Percentiles rank a stretch among this genome's conserved stretches.
Evolutionary conservation across 2,797 vertebrate species (phyloP).

Genomic region (Syndactyla subalaris): DNA sequence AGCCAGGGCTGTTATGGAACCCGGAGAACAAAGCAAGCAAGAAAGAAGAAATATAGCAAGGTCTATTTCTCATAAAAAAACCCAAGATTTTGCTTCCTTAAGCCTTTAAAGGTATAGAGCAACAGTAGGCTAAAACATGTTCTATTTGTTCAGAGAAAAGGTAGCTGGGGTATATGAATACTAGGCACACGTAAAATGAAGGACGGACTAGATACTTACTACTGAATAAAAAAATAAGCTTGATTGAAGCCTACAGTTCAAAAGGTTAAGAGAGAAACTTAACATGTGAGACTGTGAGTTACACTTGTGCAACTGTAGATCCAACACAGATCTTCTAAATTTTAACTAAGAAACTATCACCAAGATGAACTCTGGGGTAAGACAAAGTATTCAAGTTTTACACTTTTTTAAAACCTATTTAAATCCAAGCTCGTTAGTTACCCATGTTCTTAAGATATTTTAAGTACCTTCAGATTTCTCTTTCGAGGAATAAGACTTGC

Average conservation of each 20-base stretch:
- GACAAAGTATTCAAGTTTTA: neutral
- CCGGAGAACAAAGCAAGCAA: neutral
- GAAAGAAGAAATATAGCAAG: neutral
- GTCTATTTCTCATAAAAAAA: neutral
- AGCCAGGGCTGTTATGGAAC: neutral
- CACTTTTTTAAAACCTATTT: neutral
- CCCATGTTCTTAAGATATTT: neutral
- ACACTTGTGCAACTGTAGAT: neutral
- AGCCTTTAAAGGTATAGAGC: neutral
- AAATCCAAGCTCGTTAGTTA: neutral
- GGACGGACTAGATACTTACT: neutral
- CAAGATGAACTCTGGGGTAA: neutral
- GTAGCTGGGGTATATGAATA: neutral
- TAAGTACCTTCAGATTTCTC: neutral
- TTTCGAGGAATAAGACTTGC: neutral
- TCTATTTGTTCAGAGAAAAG: neutral
- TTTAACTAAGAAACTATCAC: neutral
- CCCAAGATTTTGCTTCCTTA: neutral
- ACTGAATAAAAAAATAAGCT: neutral
- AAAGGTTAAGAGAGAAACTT: neutral
- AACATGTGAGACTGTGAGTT: neutral
- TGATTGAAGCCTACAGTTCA: neutral
- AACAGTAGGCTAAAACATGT: neutral
- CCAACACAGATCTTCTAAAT: neutral
- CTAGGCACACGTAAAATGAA: neutral